Evolutionary conservation across 2,113 vertebrate species (phyloP).

Genomic region (Nibea coibor): DNA sequence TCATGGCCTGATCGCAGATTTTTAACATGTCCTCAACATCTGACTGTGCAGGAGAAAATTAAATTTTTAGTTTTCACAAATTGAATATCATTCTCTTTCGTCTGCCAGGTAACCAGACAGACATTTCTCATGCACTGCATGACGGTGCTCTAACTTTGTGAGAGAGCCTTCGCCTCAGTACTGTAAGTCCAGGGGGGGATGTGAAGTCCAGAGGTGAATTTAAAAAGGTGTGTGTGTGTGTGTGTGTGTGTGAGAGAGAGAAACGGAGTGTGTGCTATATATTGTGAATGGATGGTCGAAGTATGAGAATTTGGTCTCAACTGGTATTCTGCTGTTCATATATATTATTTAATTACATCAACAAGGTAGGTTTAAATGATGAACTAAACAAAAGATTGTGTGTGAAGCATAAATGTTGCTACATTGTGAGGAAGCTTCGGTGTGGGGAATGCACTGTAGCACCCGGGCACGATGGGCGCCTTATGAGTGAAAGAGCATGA

Average conservation of each 20-base stretch:
- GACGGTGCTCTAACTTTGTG: constrained; percentile 28
- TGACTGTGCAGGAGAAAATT: constrained; percentile 46
- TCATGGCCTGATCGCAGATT: not conserved
- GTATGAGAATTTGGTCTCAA: not conserved
- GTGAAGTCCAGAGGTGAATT: constrained; percentile 23
- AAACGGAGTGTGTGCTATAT: no score
- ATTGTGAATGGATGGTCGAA: not conserved
- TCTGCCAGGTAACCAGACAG: constrained; percentile 54
- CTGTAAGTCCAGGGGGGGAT: constrained; percentile 3
- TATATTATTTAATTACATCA: not conserved
- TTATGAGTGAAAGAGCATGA: no score
- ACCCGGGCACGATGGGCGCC: no score
- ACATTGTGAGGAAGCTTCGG: no score
- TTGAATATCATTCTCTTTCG: constrained; percentile 27
- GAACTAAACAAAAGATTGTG: no score
- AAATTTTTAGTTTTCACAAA: constrained; percentile 27
- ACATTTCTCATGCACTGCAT: constrained; percentile 14
- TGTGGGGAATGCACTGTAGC: no score
- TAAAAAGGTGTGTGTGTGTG: constrained; percentile 1
- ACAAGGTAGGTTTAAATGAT: no score
- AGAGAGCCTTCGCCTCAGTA: not conserved
- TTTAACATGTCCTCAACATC: constrained; percentile 18
- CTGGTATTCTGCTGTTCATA: not conserved
- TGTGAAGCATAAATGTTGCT: no score
- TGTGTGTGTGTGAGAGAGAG: not conserved